Conservation (phyloP, 1,140 invertebrate genomes). For the Hyles euphorbiae region DNA sequence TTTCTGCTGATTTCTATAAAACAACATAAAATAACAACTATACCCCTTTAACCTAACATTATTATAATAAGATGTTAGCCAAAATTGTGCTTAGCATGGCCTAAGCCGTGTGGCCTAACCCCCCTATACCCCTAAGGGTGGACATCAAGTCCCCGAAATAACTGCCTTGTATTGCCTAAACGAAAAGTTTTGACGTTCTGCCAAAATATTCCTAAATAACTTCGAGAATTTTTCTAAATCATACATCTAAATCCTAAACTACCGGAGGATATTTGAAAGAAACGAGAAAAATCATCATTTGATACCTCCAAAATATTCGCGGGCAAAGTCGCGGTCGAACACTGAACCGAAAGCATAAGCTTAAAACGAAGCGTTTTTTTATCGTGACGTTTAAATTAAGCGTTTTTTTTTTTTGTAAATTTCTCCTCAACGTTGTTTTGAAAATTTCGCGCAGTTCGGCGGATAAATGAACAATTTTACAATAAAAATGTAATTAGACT, state of each 20-base stretch:
- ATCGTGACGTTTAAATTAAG: no score
- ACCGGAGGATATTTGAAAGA: not conserved
- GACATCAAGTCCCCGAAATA: not conserved
- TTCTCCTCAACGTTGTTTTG: no score
- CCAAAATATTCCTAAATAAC: not conserved
- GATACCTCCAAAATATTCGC: no score
- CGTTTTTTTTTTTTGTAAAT: constrained; percentile 1
- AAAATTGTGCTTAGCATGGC: constrained; percentile 61
- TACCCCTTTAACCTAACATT: constrained; percentile 52
- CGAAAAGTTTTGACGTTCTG: not conserved
- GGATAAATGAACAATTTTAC: constrained; percentile 57
- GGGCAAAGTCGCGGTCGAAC: no score
- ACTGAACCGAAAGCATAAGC: no score
- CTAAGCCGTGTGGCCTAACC: no score
- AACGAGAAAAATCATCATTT: no score
- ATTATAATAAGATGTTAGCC: constrained; percentile 49
- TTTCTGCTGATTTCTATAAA: constrained; percentile 34
- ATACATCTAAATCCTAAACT: constrained; percentile 43
- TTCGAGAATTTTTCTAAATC: constrained; percentile 65
- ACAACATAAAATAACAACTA: constrained; percentile 65
- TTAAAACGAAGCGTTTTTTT: no score
- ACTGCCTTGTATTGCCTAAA: no score
- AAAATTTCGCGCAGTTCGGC: not conserved
- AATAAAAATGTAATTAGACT: constrained; percentile 70
- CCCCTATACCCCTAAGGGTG: not conserved